These are phyloP conservation scores for Cochlearius cochlearius DNA, from an alignment of 2,113 vertebrate species.

Conservation along the genomic window DNA sequence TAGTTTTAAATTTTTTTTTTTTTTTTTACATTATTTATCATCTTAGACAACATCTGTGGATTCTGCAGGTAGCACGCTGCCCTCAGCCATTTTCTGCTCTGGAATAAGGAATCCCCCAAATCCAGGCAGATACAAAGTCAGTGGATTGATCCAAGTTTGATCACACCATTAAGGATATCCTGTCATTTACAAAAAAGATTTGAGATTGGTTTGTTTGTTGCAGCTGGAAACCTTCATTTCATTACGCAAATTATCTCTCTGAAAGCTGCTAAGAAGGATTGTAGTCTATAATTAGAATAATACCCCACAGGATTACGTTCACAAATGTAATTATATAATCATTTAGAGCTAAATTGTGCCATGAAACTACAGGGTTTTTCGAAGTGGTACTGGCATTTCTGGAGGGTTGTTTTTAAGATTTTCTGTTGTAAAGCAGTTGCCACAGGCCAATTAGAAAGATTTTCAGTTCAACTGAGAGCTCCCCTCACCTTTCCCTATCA, in stretches of 20 bases:
- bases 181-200: slow-evolving; percentile 29
- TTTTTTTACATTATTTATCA: background rate
- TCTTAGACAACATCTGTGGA: background rate
- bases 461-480: background rate
- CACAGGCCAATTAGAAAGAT: background rate
- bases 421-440: background rate
- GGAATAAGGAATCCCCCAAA: background rate
- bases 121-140: background rate
- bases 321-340: slow-evolving; percentile 77
- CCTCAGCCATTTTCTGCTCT: background rate
- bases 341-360: slow-evolving; percentile 59
- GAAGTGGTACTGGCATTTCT: background rate
- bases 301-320: slow-evolving; percentile 70
- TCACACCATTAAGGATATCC: background rate
- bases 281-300: slow-evolving; percentile 78
- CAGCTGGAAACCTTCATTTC: slow-evolving; percentile 64
- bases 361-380: slow-evolving; percentile 38
- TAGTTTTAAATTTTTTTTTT: background rate
- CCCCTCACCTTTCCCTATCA: background rate
- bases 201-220: slow-evolving; percentile 45
- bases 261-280: slow-evolving; percentile 74
- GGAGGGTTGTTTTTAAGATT: background rate
- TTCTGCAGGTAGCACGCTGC: background rate
- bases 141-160: background rate
- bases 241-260: slow-evolving; percentile 72